Conservation (phyloP, 2,113 vertebrate genomes). For the Prionailurus bengalensis region DNA sequence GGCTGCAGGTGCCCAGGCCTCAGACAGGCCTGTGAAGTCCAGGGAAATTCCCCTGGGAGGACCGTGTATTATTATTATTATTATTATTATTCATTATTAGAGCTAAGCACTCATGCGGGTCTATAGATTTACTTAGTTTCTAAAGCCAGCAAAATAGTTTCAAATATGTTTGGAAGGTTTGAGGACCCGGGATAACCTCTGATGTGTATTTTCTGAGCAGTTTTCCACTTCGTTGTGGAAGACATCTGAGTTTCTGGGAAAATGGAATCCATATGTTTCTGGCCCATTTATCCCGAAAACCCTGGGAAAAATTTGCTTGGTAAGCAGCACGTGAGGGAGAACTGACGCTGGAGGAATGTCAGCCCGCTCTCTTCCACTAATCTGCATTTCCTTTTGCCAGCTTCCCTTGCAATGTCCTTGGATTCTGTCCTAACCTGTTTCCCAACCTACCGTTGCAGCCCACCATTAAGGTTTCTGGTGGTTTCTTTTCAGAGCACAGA, state of each 20-base stretch:
- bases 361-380: not conserved
- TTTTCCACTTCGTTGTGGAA: constrained; percentile 17
- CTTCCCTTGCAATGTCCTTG: not conserved
- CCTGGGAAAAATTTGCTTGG: not conserved
- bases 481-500: not conserved
- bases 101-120: not conserved
- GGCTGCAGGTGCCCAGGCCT: not conserved
- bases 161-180: constrained; percentile 22
- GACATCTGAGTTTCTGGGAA: constrained; percentile 44
- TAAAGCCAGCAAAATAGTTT: constrained; percentile 31
- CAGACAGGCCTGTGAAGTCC: not conserved
- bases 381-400: not conserved
- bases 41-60: not conserved
- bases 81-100: constrained; percentile 16
- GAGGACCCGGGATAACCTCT: not conserved
- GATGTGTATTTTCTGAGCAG: constrained; percentile 35
- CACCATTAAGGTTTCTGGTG: not conserved
- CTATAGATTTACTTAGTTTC: constrained; percentile 22
- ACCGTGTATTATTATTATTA: not conserved
- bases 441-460: not conserved
- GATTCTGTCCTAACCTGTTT: not conserved
- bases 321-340: not conserved
- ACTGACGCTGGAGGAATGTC: not conserved
- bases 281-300: constrained; percentile 1
- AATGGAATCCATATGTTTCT: constrained; percentile 59